Percentiles rank a stretch among this genome's conserved stretches.
These are phyloP conservation scores for Molossus molossus DNA, from an alignment of 2,797 vertebrate species.

Conservation along the genomic window DNA sequence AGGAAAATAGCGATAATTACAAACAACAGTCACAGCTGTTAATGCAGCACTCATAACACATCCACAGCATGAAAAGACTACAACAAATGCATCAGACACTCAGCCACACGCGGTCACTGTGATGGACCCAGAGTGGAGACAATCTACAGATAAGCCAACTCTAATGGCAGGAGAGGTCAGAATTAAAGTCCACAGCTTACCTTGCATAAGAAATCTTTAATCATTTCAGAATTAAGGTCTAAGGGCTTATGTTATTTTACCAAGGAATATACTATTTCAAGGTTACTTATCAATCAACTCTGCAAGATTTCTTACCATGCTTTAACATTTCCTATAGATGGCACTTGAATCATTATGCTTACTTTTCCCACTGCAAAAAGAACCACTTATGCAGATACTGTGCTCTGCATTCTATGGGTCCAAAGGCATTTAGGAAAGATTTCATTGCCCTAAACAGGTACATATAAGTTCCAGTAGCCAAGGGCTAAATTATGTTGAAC, in stretches of 20 bases:
- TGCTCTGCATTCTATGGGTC: background rate
- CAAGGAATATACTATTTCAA: constrained; percentile 53
- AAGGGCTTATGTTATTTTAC: constrained; percentile 44
- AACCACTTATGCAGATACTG: background rate
- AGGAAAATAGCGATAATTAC: constrained; percentile 78
- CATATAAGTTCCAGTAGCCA: background rate
- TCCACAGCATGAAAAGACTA: constrained; percentile 50
- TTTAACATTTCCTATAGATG: constrained; percentile 74
- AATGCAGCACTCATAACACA: constrained; percentile 28
- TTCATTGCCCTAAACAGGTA: background rate
- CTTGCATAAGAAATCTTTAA: constrained; percentile 62
- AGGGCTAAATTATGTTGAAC: constrained; percentile 26
- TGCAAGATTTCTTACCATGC: constrained; percentile 55
- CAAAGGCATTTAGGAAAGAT: constrained; percentile 35
- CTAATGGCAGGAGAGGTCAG: background rate
- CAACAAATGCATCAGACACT: constrained; percentile 12
- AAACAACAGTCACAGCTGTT: constrained; percentile 75
- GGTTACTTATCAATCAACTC: constrained; percentile 26
- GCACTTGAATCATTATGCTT: constrained; percentile 74
- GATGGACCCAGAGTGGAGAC: background rate
- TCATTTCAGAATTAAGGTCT: constrained; percentile 61
- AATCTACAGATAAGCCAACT: background rate
- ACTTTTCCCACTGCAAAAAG: constrained; percentile 45
- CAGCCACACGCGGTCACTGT: background rate
- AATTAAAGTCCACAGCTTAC: constrained; percentile 32